Base-by-base conservation (phyloP, 1,140 invertebrate genomes). In the Ostrea edulis region DNA sequence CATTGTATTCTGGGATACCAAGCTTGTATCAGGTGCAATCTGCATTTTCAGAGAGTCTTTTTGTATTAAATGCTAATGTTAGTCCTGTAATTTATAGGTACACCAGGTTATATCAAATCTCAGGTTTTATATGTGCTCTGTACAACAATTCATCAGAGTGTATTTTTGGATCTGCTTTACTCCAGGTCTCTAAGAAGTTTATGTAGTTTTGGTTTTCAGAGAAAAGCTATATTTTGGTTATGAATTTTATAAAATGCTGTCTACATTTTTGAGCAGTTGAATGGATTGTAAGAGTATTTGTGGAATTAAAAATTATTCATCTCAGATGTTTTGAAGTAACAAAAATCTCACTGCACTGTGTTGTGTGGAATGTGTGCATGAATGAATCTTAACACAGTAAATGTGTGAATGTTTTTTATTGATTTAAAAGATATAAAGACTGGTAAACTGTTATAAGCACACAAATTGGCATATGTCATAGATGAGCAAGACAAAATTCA, bases 351-450 rank as follows among this genome's bases (percentile, higher is more conserved):
- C 12, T 44, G 68, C 68, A 77, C 68, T 35, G 68, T 77, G 68
- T 77, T 25, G 22, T 29, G 68, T 77, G 68, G 29, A 77, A 77
- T 77, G 68, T 77, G 68, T 77, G 68, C 68, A 77, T 77, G 68
- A 77, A 35, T 77, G 68, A 35, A 77, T 11, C 11, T 7, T 77
- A 77, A 77, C 25, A 77, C 25, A 77, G 25, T 77, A 77, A 35
- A 22, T 77, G 4, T 44, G 25, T 35, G 25, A 77, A 35, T 35
- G 68, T 25, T 77, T 77, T 11, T 77, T 17, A 77, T 29, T 35
- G 29, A 77, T 14, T 35, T 17, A 20, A 62, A 17, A 44, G 35
- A 44, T 44, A 44, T 44, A 17, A 62, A 62, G 14, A 29, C 25
- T 77, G 9, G 11, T 29, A 11, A 35, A 22, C 68, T 25, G 35